Conservation (phyloP, 1,140 invertebrate genomes). For the Tenebrio molitor region DNA sequence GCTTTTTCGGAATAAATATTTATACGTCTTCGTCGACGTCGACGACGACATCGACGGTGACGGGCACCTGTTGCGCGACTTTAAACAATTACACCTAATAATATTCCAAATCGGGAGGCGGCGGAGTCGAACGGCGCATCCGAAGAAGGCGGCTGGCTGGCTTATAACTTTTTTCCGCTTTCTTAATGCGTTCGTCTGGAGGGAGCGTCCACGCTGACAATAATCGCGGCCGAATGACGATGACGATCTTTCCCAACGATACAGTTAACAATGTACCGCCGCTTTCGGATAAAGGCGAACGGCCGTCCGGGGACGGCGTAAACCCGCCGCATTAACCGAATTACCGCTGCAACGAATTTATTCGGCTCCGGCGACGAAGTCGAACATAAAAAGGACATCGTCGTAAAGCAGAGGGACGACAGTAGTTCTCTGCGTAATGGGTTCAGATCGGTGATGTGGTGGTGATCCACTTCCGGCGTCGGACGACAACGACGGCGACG, state of each 20-base stretch:
- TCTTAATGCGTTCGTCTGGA: constrained; percentile 15
- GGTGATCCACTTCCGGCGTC: too few relatives aligned
- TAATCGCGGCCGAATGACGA: background rate
- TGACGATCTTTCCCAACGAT: background rate
- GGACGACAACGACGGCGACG: too few relatives aligned
- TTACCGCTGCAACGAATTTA: background rate
- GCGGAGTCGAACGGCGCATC: background rate
- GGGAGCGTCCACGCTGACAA: constrained; percentile 6
- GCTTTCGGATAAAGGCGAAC: constrained; percentile 18
- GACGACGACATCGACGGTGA: too few relatives aligned
- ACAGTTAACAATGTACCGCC: background rate
- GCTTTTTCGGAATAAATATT: too few relatives aligned
- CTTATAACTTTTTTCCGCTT: constrained; percentile 6
- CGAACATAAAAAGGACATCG: too few relatives aligned
- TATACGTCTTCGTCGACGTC: too few relatives aligned
- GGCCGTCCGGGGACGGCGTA: background rate
- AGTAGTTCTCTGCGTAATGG: too few relatives aligned
- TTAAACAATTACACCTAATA: constrained; percentile 19
- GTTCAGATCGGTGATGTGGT: too few relatives aligned
- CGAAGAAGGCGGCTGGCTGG: background rate
- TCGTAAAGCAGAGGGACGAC: too few relatives aligned
- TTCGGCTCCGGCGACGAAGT: too few relatives aligned
- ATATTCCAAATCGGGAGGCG: constrained; percentile 3
- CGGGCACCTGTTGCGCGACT: too few relatives aligned
- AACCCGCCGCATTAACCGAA: background rate